Evolutionary conservation across 2,797 vertebrate genomes (phyloP), one percentile per base, ranked within the genome.

Genomic region (Siniperca scherzeri): DNA sequence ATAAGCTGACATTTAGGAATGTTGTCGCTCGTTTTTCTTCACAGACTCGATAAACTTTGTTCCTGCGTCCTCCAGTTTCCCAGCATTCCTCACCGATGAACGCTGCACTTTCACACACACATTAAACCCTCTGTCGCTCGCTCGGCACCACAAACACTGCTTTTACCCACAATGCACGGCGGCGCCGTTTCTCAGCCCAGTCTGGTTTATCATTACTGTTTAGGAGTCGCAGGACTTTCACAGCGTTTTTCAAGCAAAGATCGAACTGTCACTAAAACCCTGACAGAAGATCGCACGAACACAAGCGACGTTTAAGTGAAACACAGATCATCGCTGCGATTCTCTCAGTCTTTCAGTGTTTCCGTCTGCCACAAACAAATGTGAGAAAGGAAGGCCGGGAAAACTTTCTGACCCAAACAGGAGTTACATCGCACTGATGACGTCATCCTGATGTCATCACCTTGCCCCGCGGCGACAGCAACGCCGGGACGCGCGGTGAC

Each of bases 51-150:
- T 85, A 85, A 87, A 85, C 85, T 81, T 60, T 75, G 80, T 71
- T 48, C 62, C 72, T 22, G 38, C 44, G 33, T 73, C 59, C 65
- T 64, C 36, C 38, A 48, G 16, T 87, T 89, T 87, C 83, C 85
- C 85, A 86, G 81, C 83, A 84, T 86, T 87, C 83, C 75, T 85
- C 72, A 7, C 1, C 81, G 85, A 77, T 83, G 78, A 87, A 42
- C 36, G 33, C 48, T 55, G 55, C 55, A 22, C 65, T 79, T 77
- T 79, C 83, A 67, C 82, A 82, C 82, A 70, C 62, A 74, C 33
- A 62, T 1, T 9, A 19, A 55, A 40, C 50, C 27, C 17, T 21
- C 19, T 3, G 42, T 10, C 56, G 1, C 11, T 55, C 19, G 7
- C 38, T 44, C 52, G 3, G 40, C 59, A 1, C 53, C 17, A 8